Evolutionary conservation across 53 echinoderm and acorn worm species (phyloP).

Genomic region (Henricia sp.): DNA sequence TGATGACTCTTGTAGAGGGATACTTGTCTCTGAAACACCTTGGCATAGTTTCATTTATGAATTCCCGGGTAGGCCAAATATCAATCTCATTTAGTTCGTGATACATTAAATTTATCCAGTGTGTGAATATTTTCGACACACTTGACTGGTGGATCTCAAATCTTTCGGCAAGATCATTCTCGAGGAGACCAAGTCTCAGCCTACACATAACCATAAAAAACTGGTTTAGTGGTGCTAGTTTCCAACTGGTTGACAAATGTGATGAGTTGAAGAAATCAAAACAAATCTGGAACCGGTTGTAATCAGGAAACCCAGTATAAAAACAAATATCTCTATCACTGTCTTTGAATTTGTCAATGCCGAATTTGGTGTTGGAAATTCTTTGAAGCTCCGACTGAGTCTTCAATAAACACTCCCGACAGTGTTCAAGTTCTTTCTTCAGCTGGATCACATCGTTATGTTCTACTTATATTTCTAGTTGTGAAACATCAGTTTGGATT

Average conservation of each 20-base stretch:
- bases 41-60: conserved; percentile 17
- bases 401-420: neutral
- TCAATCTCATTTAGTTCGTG: neutral
- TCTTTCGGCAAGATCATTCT: conserved; percentile 2
- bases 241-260: neutral
- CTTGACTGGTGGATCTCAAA: neutral
- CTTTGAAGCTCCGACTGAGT: neutral
- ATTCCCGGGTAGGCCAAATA: conserved; percentile 1
- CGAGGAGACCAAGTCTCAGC: conserved; percentile 9
- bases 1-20: neutral
- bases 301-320: conserved; percentile 7
- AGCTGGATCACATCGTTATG: neutral
- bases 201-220: conserved; percentile 13
- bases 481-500: neutral
- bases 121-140: neutral
- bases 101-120: conserved; percentile 5
- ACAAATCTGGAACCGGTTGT: neutral
- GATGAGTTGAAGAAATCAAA: neutral
- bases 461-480: neutral
- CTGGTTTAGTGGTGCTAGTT: neutral
- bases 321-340: neutral
- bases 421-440: neutral
- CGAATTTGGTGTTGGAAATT: neutral
- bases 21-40: conserved; percentile 1
- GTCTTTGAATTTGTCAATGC: conserved; percentile 2